These are phyloP conservation scores for Sinodicranocentrus sp. DNA, from an alignment of 2,888 invertebrate genomes.

Conservation along the genomic window DNA sequence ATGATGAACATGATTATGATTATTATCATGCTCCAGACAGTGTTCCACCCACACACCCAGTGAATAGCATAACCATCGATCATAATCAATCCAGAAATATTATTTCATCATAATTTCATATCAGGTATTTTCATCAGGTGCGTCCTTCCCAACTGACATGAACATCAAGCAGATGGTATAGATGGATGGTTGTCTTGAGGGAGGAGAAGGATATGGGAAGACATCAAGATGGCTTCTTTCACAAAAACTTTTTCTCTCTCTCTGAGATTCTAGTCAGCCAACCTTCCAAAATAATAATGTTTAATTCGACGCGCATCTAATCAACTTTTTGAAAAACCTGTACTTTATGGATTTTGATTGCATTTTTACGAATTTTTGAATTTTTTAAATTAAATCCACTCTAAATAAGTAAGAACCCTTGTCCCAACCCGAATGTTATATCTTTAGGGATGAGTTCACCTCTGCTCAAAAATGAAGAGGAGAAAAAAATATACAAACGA, in stretches of 20 bases:
- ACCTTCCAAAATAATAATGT: too few species aligned
- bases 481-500: conserved; percentile 2
- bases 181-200: too few species aligned
- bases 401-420: not conserved
- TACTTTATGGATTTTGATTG: too few species aligned
- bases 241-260: too few species aligned
- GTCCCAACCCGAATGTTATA: not conserved
- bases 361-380: too few species aligned
- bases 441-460: conserved; percentile 25
- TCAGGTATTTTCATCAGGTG: conserved; percentile 38
- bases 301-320: too few species aligned
- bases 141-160: conserved; percentile 21
- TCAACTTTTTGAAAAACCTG: too few species aligned
- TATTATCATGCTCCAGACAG: conserved; percentile 39
- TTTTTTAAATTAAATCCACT: not conserved
- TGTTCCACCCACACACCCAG: conserved; percentile 41
- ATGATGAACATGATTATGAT: conserved; percentile 61
- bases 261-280: too few species aligned
- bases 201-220: too few species aligned
- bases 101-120: conserved; percentile 46
- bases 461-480: not conserved
- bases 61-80: conserved; percentile 38
- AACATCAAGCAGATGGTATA: too few species aligned
- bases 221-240: too few species aligned
- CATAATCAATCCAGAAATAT: conserved; percentile 56